phyloP scores from a whole-genome alignment of 2,888 invertebrate species.

The Leistus spinibarbis region DNA sequence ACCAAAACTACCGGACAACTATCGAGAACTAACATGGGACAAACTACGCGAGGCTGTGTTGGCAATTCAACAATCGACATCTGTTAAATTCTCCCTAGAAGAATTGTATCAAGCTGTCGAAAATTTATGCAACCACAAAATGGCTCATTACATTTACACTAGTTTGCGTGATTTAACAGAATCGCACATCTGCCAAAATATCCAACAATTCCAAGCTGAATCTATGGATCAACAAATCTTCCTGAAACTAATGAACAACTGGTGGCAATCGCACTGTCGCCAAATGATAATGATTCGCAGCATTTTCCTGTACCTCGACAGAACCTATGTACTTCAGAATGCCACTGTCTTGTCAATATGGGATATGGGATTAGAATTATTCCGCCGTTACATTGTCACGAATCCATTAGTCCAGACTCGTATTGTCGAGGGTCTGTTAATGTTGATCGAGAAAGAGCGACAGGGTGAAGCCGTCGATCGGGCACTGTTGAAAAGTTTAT shows the following conservation, averaged over 20 bases:
- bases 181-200: conserved; percentile 86
- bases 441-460: conserved; percentile 92
- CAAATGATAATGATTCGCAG: conserved; percentile 99
- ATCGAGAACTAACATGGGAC: conserved; percentile 93
- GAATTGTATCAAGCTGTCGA: conserved; percentile 97
- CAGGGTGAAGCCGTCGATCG: conserved; percentile 93
- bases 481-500: conserved; percentile 87
- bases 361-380: conserved; percentile 97
- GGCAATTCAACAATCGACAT: conserved; percentile 92
- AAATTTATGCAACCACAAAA: conserved; percentile 98
- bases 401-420: conserved; percentile 89
- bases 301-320: conserved; percentile 95
- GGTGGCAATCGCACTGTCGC: conserved; percentile 95
- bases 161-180: conserved; percentile 86
- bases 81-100: conserved; percentile 90
- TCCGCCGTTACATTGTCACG: conserved; percentile 90
- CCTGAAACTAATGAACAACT: conserved; percentile 91
- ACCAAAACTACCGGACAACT: conserved; percentile 90
- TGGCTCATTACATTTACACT: conserved; percentile 89
- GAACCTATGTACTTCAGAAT: conserved; percentile 96
- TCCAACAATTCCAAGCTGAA: conserved; percentile 90
- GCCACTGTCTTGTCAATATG: conserved; percentile 95
- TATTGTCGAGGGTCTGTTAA: conserved; percentile 90
- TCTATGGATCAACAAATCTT: conserved; percentile 93
- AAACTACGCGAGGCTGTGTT: conserved; percentile 92